Base-by-base conservation (phyloP, 2,888 invertebrate genomes). In the Tipula unca region DNA sequence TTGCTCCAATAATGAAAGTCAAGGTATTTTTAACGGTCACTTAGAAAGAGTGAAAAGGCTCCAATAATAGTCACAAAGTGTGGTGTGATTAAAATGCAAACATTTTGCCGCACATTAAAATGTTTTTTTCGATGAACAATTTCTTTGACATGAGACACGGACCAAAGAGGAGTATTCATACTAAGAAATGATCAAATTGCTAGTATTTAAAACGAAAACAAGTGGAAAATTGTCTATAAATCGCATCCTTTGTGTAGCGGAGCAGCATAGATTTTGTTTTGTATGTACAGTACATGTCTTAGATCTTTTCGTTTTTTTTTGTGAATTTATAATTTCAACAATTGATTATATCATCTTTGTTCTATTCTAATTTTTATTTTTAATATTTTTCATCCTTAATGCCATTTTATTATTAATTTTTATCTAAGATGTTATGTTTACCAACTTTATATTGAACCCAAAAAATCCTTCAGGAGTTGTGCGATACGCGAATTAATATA, bases 271-370 rank as follows among this genome's bases (percentile, higher is more conserved):
- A 69, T 25, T 3, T 25, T 25, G 20, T 17, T 17, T 48, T 48
- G 32, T 48, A 48, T 17, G n/a, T n/a, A n/a, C n/a, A n/a, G n/a
- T n/a, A n/a, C n/a, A 25, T 10, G 25, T 25, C 25, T 69, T 69
- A 69, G 69, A 69, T 69, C 69, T 69, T 69, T 42, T 42, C 36
- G 4, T 36, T 42, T n/a, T 42, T 17, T 17, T 69, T 69, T 69
- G 25, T 69, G 69, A 69, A 69, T 25, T 25, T 25, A 25, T 69
- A 69, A 69, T 69, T 69, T 25, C 10, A 69, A 69, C 69, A 69
- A 69, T 69, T 69, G 69, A 69, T 69, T 69, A 69, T 69, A 69
- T 69, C 69, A 69, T 69, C 69, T 69, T 69, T 69, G 69, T 69
- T 69, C 69, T 69, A 69, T 69, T 69, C 69, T 25, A 69, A 69